Conservation (phyloP, 2,113 vertebrate genomes). For the Sisor rabdophorus region DNA sequence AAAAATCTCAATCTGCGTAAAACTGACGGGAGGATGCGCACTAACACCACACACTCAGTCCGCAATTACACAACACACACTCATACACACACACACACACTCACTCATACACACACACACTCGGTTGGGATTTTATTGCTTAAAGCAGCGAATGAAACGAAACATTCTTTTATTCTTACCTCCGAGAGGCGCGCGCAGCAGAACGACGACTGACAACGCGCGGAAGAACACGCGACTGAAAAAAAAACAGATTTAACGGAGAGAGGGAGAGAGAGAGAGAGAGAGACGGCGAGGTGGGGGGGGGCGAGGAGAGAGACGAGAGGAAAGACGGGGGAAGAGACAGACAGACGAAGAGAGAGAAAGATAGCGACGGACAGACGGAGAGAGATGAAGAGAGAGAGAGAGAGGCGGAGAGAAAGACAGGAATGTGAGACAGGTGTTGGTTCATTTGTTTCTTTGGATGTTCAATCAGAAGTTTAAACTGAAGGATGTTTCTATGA, state of each 20-base stretch:
- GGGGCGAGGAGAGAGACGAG: background rate
- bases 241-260: conserved; percentile 10
- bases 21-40: background rate
- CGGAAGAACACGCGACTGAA: conserved; percentile 1
- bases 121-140: background rate
- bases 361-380: background rate
- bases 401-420: background rate
- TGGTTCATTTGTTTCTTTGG: too few species aligned
- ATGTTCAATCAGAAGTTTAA: too few species aligned
- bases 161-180: conserved; percentile 16
- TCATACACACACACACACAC: background rate
- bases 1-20: background rate
- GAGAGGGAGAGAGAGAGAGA: background rate
- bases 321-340: background rate
- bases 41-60: background rate
- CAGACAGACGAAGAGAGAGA: background rate
- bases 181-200: background rate
- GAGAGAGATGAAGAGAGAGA: background rate
- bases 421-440: background rate
- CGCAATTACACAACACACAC: background rate
- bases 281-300: background rate
- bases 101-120: background rate
- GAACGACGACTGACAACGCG: background rate
- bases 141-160: background rate
- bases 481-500: too few species aligned